Conservation (phyloP, 1,140 invertebrate genomes). For the Bombus sylvicola region DNA sequence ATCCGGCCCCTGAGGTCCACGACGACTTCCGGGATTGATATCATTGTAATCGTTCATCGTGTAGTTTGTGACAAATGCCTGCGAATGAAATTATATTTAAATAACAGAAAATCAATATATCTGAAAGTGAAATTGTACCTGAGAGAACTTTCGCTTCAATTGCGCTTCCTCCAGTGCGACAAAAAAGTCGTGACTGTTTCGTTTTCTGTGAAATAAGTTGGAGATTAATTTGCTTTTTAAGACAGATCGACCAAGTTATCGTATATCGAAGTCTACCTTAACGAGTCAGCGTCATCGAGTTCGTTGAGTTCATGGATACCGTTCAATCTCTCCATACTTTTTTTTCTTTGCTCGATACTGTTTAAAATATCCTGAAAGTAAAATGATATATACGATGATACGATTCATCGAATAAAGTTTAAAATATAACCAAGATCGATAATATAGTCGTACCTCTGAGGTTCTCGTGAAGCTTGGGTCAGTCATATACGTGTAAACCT, state of each 20-base stretch:
- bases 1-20: constrained; percentile 72
- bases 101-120: neutral
- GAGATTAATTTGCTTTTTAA: neutral
- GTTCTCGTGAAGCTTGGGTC: constrained; percentile 81
- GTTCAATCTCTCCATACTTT: constrained; percentile 16
- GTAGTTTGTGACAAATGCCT: constrained; percentile 66
- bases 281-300: constrained; percentile 65
- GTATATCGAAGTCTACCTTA: constrained; percentile 64
- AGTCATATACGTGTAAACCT: constrained; percentile 74
- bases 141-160: constrained; percentile 75
- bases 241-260: too few species aligned
- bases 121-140: constrained; percentile 52
- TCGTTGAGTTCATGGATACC: constrained; percentile 53
- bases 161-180: constrained; percentile 75
- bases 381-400: too few species aligned
- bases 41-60: constrained; percentile 66
- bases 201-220: constrained; percentile 62
- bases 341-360: constrained; percentile 1
- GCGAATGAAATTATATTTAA: neutral
- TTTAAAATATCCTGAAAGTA: constrained; percentile 73
- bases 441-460: constrained; percentile 74
- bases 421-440: neutral
- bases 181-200: constrained; percentile 75
- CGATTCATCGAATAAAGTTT: neutral
- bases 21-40: constrained; percentile 64